Evolutionary conservation across 2,113 vertebrate genomes (phyloP), one percentile per base, ranked within the genome.

Genomic region (Cyanoramphus novaezelandiae): DNA sequence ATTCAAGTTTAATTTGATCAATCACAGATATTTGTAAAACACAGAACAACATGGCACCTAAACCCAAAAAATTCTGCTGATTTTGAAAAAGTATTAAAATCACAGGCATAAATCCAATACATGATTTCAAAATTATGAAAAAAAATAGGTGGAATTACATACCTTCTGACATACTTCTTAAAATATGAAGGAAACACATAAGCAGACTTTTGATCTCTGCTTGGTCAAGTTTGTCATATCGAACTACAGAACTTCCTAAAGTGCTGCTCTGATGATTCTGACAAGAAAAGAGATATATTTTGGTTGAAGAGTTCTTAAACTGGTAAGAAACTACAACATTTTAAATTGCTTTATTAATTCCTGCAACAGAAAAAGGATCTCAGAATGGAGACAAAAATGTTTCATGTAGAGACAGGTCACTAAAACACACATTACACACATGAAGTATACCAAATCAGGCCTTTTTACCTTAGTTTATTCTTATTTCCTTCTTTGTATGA

Each of bases 111-210:
- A 95, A 81, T 55, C 31, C 28, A 93, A 68, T 4, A 52, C 7
- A 41, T 17, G 6, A 50, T 37, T 44, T 77, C 1, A 2, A 64
- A 90, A 25, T 53, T 43, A 65, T 14, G 37, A 85, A 49, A 85
- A 49, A 80, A 80, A 62, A 12, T 2, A 65, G 17, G 9, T 90
- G 28, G 13, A 44, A 57, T 55, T n/a, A 96, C 98, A 35, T 98
- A 99, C 99, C 99, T 13, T 99, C 99, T 88, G 99, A 99, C 99
- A 99, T 99, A 98, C 98, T 99, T 98, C 99, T 99, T 65, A 99
- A 98, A 92, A 99, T 98, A 55, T 99, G 99, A 47, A 99, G 98
- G 95, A 99, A 99, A 96, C 99, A 99, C 99, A 99, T 99, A 81
- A 99, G 98, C 60, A 99, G 98, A 87, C 98, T 99, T 97, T 99